A percentile compares a stretch with the other conserved stretches of the same genome.
Evolutionary conservation across 1,140 invertebrate genomes (phyloP).

Genomic region (Proales similis): DNA sequence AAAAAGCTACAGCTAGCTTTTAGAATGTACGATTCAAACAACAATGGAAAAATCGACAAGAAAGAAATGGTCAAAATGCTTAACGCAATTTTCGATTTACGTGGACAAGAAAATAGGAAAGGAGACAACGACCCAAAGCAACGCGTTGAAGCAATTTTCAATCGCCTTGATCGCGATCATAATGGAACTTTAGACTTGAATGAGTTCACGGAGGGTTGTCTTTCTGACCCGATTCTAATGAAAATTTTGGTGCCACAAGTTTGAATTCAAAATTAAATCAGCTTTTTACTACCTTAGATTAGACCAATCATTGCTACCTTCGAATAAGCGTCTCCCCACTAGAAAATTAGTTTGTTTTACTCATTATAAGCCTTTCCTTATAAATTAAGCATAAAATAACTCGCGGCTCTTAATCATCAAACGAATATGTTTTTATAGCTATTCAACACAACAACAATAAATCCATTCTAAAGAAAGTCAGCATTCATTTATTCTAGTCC

Average conservation of each 20-base stretch:
- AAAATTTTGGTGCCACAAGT: conserved; percentile 17
- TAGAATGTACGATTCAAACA: conserved; percentile 31
- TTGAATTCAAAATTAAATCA: no score
- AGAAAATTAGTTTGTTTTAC: no score
- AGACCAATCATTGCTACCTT: no score
- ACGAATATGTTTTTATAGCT: no score
- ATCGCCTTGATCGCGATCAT: conserved; percentile 24
- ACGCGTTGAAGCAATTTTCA: conserved; percentile 35
- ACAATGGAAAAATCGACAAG: conserved; percentile 36
- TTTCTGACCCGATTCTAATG: conserved; percentile 11
- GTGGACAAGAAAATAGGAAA: conserved; percentile 34
- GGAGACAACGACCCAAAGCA: conserved; percentile 26
- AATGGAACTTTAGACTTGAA: conserved; percentile 28
- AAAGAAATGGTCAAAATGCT: conserved; percentile 37
- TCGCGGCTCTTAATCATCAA: no score
- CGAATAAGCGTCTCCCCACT: no score
- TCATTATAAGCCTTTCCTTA: no score
- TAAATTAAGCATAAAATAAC: no score
- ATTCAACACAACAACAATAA: no score
- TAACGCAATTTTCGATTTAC: conserved; percentile 34
- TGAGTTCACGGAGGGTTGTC: conserved; percentile 34
- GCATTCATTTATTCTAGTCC: no score
- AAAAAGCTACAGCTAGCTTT: conserved; percentile 28
- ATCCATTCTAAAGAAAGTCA: no score
- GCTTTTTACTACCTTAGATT: no score